Evolutionary conservation across 2,113 vertebrate species (phyloP).

Genomic region (Manacus vitellinus): DNA sequence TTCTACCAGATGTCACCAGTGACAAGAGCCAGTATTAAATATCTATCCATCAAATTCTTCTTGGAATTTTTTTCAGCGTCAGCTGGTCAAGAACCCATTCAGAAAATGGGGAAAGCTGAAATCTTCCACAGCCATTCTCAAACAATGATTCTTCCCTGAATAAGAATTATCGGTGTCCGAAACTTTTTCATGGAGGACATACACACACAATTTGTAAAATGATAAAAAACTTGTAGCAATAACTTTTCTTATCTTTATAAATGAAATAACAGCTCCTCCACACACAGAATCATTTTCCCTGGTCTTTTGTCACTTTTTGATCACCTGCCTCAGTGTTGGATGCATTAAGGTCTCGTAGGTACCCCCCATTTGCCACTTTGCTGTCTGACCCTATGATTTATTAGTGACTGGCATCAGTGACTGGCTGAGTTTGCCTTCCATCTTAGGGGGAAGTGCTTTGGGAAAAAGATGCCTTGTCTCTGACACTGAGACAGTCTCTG

Average conservation of each 20-base stretch:
- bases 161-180: neutral
- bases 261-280: neutral
- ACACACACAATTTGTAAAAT: neutral
- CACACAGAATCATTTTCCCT: neutral
- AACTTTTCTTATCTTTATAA: neutral
- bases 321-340: neutral
- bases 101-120: constrained; percentile 17
- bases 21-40: constrained; percentile 33
- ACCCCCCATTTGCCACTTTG: neutral
- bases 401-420: neutral
- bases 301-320: neutral
- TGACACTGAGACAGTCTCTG: neutral
- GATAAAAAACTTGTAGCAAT: neutral
- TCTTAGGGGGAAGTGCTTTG: neutral
- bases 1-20: constrained; percentile 46
- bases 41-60: constrained; percentile 44
- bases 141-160: neutral
- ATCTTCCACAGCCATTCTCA: neutral
- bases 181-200: neutral
- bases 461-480: neutral
- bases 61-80: constrained; percentile 11
- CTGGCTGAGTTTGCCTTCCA: neutral
- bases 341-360: neutral
- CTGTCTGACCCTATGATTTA: neutral
- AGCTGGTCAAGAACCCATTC: constrained; percentile 37